Conservation (phyloP, 2,888 invertebrate genomes). For the Labia minor region DNA sequence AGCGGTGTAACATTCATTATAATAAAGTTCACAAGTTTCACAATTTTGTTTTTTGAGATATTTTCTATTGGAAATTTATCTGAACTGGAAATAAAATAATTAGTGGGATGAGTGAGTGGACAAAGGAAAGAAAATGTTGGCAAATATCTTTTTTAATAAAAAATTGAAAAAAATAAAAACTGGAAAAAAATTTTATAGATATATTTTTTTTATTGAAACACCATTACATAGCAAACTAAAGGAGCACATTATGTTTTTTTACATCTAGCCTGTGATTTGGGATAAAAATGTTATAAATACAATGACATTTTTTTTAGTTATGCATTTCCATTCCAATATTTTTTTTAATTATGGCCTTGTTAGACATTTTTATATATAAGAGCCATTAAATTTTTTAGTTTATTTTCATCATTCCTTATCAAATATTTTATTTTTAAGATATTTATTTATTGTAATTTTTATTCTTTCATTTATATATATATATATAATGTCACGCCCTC, state of each 20-base stretch:
- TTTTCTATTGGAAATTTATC: too few relatives aligned
- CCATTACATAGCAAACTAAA: slow-evolving; percentile 44
- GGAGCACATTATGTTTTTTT: slow-evolving; percentile 27
- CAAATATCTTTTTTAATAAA: neutral
- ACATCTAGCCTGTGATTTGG: slow-evolving; percentile 24
- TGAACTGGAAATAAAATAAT: too few relatives aligned
- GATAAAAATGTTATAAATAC: slow-evolving; percentile 24
- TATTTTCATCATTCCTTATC: neutral
- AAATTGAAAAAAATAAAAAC: neutral
- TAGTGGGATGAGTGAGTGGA: too few relatives aligned
- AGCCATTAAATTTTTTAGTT: slow-evolving; percentile 13
- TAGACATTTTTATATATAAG: neutral
- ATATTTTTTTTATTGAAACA: slow-evolving; percentile 47
- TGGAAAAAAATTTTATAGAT: slow-evolving; percentile 37
- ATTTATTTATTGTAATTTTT: too few relatives aligned
- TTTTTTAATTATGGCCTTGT: neutral
- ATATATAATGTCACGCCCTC: neutral
- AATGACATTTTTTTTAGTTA: slow-evolving; percentile 21
- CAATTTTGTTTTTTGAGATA: too few relatives aligned
- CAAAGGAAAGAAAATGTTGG: too few relatives aligned
- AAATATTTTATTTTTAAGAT: neutral
- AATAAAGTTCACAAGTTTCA: too few relatives aligned
- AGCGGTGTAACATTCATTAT: too few relatives aligned
- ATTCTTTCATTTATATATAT: neutral
- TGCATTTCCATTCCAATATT: slow-evolving; percentile 13